Conservation (phyloP, 1,140 invertebrate species). For the Diorhabda sublineata region DNA sequence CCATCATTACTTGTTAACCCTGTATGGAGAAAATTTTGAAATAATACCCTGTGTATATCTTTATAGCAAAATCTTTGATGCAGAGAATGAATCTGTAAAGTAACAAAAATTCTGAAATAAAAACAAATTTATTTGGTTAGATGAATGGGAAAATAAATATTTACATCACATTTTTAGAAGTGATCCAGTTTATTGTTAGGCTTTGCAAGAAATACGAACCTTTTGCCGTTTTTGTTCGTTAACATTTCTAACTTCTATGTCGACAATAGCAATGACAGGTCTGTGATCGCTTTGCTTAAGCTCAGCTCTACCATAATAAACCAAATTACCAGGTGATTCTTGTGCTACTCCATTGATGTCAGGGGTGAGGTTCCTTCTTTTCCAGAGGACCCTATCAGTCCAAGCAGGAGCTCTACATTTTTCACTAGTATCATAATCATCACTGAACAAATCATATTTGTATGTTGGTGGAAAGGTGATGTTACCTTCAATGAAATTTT, state of each 20-base stretch:
- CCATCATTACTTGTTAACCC: too few relatives aligned
- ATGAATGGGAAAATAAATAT: too few relatives aligned
- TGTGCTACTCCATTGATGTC: conserved; percentile 50
- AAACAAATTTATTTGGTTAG: too few relatives aligned
- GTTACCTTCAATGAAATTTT: conserved; percentile 88
- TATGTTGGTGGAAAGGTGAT: conserved; percentile 96
- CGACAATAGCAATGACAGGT: conserved; percentile 86
- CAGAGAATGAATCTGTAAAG: too few relatives aligned
- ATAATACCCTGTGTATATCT: too few relatives aligned
- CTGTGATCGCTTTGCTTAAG: conserved; percentile 97
- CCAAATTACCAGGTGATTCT: conserved; percentile 64
- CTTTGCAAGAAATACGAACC: conserved; percentile 1
- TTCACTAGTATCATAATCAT: conserved; percentile 99
- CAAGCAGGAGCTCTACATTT: conserved; percentile 95
- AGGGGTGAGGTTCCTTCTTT: conserved; percentile 66
- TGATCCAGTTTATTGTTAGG: too few relatives aligned
- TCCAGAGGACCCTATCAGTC: conserved; percentile 95
- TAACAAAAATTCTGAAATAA: too few relatives aligned
- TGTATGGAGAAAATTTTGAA: too few relatives aligned
- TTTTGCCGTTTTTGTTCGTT: conserved; percentile 66
- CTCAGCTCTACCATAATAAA: conserved; percentile 89
- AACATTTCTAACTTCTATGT: conserved; percentile 79
- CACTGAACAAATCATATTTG: conserved; percentile 98
- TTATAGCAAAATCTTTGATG: too few relatives aligned
- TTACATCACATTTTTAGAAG: too few relatives aligned